These are phyloP conservation scores for Pachyramphus minor DNA, from an alignment of 2,113 vertebrate genomes.

Conservation along the genomic window DNA sequence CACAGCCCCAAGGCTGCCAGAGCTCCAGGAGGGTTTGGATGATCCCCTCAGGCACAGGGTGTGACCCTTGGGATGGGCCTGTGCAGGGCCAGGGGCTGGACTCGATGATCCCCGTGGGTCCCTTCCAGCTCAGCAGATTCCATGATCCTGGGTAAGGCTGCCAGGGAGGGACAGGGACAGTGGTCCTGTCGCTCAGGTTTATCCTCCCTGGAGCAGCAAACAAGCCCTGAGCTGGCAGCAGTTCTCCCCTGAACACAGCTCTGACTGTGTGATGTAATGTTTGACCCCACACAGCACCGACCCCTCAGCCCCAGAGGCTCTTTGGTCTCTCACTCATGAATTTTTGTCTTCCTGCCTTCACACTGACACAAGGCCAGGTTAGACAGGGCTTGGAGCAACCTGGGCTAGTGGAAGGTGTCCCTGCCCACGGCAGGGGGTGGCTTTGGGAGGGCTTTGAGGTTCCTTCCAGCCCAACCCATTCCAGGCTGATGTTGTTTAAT, in stretches of 20 bases:
- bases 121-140: not conserved
- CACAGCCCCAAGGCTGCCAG: not conserved
- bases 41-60: not conserved
- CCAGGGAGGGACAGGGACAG: not conserved
- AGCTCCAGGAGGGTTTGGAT: not conserved
- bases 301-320: not conserved
- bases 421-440: not conserved
- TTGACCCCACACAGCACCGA: not conserved
- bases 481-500: not conserved
- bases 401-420: not conserved
- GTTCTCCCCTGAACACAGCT: not conserved
- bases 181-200: fast-evolving
- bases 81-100: not conserved
- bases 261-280: not conserved
- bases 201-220: not conserved
- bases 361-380: not conserved
- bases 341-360: not conserved
- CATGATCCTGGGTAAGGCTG: not conserved
- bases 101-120: not conserved
- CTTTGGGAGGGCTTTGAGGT: not conserved
- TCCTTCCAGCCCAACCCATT: not conserved
- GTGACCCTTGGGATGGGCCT: not conserved
- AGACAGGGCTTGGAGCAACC: not conserved
- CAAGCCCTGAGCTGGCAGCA: not conserved
- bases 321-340: not conserved